Evolutionary conservation across 1,140 invertebrate species (phyloP).

Genomic region (Listronotus oregonensis): DNA sequence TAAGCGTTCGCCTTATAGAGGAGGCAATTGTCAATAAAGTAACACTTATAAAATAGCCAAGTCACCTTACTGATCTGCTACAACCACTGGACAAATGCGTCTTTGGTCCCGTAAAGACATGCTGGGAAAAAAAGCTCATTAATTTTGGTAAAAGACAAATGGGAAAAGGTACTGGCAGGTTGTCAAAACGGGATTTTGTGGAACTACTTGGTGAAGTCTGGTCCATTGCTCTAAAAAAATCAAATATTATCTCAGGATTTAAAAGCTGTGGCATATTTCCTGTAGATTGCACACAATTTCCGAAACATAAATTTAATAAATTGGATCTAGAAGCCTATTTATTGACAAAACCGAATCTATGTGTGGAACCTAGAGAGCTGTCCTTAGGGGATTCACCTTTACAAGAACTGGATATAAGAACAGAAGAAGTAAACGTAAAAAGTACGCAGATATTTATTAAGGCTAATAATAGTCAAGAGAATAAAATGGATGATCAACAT

Average conservation of each 20-base stretch:
- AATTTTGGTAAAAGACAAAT: conserved; percentile 30
- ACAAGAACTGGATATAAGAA: too few relatives aligned
- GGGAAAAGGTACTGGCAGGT: conserved; percentile 14
- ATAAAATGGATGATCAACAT: too few relatives aligned
- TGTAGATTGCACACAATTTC: not conserved
- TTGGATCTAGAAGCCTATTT: too few relatives aligned
- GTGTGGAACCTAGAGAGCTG: too few relatives aligned
- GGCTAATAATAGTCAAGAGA: too few relatives aligned
- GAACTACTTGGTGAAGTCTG: conserved; percentile 22
- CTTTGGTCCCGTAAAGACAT: conserved; percentile 32
- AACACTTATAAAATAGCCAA: conserved; percentile 28
- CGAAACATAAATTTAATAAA: too few relatives aligned
- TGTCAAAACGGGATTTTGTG: conserved; percentile 28
- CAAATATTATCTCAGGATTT: conserved; percentile 29
- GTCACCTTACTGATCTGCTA: conserved; percentile 31
- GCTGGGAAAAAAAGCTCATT: conserved; percentile 30
- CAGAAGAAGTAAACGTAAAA: too few relatives aligned
- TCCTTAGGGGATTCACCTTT: too few relatives aligned
- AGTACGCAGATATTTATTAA: too few relatives aligned
- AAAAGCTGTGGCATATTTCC: conserved; percentile 22
- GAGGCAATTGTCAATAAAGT: conserved; percentile 29
- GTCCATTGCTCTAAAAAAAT: conserved; percentile 1
- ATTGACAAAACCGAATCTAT: too few relatives aligned
- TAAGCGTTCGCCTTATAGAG: conserved; percentile 27
- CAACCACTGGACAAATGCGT: conserved; percentile 37